Evolutionary conservation across 2,888 invertebrate genomes (phyloP).

Genomic region (Lasioglossum leucozonium): DNA sequence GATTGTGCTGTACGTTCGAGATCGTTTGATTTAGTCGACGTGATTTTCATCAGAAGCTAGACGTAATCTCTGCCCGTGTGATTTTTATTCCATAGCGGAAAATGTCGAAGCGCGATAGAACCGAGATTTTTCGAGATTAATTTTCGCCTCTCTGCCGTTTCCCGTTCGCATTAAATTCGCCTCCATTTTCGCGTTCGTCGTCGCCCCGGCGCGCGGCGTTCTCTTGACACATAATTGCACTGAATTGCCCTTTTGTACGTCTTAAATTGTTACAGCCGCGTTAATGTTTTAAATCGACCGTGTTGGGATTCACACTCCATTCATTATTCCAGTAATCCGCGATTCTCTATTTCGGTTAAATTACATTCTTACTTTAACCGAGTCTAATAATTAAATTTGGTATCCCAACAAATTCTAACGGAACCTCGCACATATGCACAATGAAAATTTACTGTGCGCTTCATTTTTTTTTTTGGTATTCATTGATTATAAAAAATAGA

Average conservation of each 20-base stretch:
- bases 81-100: slow-evolving; percentile 46
- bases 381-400: background rate
- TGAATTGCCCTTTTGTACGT: slow-evolving; percentile 49
- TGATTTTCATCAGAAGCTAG: slow-evolving; percentile 17
- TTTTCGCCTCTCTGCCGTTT: slow-evolving; percentile 44
- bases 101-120: slow-evolving; percentile 48
- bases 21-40: slow-evolving; percentile 29
- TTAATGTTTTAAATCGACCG: slow-evolving; percentile 26
- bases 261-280: slow-evolving; percentile 45
- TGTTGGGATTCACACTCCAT: background rate
- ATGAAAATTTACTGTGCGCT: too few relatives aligned
- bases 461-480: too few relatives aligned
- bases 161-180: slow-evolving; percentile 52
- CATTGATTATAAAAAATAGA: too few relatives aligned
- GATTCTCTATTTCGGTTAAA: background rate
- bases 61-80: slow-evolving; percentile 32
- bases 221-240: slow-evolving; percentile 52
- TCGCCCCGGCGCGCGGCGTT: slow-evolving; percentile 24
- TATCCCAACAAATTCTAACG: background rate
- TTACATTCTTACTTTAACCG: background rate
- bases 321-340: slow-evolving; percentile 5
- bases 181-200: slow-evolving; percentile 43
- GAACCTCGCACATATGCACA: background rate
- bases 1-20: background rate
- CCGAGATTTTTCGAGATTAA: slow-evolving; percentile 51